Conservation (phyloP, 2,888 invertebrate genomes). For the Trimorus sp. region DNA sequence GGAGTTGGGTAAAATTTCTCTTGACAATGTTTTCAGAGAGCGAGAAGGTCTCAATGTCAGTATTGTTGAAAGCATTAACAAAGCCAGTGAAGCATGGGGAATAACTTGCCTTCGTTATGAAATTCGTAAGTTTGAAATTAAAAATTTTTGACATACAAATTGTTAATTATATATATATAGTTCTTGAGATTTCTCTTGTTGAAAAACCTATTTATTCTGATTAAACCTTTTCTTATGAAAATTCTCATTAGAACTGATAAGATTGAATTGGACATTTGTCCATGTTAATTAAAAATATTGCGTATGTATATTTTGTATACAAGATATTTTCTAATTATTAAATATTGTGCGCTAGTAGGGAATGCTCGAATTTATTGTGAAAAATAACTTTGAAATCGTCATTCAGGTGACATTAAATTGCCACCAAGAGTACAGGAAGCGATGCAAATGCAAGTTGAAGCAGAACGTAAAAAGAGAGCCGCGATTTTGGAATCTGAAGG, state of each 20-base stretch:
- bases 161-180: too few species aligned
- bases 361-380: not conserved
- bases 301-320: too few species aligned
- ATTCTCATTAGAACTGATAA: too few species aligned
- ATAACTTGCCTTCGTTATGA: conserved; percentile 97
- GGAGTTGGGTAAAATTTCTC: conserved; percentile 97
- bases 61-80: conserved; percentile 98
- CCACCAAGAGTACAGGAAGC: conserved; percentile 97
- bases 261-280: too few species aligned
- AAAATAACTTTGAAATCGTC: conserved; percentile 1
- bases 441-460: conserved; percentile 99
- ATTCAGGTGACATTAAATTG: conserved; percentile 91
- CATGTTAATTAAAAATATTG: too few species aligned
- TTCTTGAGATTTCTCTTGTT: too few species aligned
- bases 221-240: too few species aligned
- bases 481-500: conserved; percentile 99
- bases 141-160: too few species aligned
- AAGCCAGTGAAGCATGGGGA: conserved; percentile 99
- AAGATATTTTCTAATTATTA: too few species aligned
- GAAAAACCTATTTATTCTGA: too few species aligned
- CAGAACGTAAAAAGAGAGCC: conserved; percentile 97
- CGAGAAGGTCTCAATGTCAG: conserved; percentile 96
- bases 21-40: conserved; percentile 98
- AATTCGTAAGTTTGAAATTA: conserved; percentile 87
- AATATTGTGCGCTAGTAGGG: too few species aligned